Evolutionary conservation across 2,113 vertebrate species (phyloP).

Genomic region (Anhinga anhinga): DNA sequence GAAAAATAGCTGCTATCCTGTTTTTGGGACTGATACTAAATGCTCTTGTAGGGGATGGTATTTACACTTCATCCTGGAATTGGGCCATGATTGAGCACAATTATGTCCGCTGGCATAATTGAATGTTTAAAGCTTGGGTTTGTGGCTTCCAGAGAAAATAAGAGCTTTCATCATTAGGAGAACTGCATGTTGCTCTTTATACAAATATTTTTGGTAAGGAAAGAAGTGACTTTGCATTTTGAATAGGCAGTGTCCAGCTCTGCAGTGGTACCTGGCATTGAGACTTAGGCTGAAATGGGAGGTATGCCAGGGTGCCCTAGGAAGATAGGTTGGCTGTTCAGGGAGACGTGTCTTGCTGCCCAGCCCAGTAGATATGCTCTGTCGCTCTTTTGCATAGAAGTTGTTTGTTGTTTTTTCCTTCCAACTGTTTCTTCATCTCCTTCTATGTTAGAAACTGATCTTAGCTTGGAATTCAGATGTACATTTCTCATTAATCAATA

Average conservation of each 20-base stretch:
- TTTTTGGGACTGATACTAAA: neutral
- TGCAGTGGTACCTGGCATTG: neutral
- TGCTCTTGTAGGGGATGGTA: neutral
- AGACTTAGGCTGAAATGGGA: neutral
- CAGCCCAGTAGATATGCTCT: neutral
- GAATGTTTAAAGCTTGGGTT: neutral
- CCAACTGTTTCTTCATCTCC: neutral
- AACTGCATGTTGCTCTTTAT: neutral
- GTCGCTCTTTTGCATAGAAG: neutral
- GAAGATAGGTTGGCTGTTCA: neutral
- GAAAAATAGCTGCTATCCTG: neutral
- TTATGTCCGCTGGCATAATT: neutral
- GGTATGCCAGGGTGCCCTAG: rapidly evolving
- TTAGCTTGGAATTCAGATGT: neutral
- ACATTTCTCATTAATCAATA: neutral
- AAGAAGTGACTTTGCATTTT: neutral
- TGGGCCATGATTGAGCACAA: neutral
- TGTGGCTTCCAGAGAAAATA: neutral
- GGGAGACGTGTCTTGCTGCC: neutral
- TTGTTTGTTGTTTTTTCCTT: no score
- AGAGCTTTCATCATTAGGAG: neutral
- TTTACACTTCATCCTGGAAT: neutral
- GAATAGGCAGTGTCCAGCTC: neutral
- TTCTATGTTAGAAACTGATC: neutral
- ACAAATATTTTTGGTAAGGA: neutral